Conservation (phyloP, 2,888 invertebrate genomes). For the Drosophila macrospina region DNA sequence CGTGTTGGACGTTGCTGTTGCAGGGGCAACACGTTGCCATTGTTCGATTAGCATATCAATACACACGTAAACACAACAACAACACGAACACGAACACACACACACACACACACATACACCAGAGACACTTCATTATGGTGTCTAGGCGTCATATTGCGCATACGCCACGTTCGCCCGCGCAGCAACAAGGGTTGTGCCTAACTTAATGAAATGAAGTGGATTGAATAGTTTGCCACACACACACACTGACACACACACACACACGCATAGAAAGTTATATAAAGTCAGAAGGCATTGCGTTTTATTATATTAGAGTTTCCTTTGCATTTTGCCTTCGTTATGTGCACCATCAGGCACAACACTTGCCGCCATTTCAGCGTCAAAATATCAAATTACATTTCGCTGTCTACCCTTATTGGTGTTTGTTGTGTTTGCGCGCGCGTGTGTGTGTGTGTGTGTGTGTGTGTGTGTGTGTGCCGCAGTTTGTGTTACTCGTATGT, state of each 20-base stretch:
- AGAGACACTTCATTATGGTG: constrained; percentile 77
- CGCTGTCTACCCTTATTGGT: constrained; percentile 41
- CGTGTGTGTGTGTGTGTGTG: constrained; percentile 20
- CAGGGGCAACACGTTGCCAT: constrained; percentile 58
- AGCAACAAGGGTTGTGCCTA: constrained; percentile 63
- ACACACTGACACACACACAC: constrained; percentile 16
- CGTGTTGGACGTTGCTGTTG: constrained; percentile 55
- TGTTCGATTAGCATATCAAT: constrained; percentile 82
- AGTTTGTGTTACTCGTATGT: constrained; percentile 28
- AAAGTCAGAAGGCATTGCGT: constrained; percentile 48
- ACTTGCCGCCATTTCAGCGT: constrained; percentile 66
- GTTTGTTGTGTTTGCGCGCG: constrained; percentile 19
- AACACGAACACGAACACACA: background rate
- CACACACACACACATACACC: constrained; percentile 18
- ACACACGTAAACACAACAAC: constrained; percentile 42
- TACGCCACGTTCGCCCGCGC: constrained; percentile 65
- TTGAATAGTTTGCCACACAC: constrained; percentile 69
- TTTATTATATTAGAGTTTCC: constrained; percentile 74
- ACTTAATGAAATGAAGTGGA: constrained; percentile 80
- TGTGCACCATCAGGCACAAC: constrained; percentile 62
- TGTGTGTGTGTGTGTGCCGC: constrained; percentile 25
- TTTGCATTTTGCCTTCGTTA: constrained; percentile 56
- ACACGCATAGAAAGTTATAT: no score
- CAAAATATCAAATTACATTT: constrained; percentile 75
- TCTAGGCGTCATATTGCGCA: constrained; percentile 59